These are phyloP conservation scores for Xylota segnis DNA, from an alignment of 2,888 invertebrate species.

Conservation along the genomic window DNA sequence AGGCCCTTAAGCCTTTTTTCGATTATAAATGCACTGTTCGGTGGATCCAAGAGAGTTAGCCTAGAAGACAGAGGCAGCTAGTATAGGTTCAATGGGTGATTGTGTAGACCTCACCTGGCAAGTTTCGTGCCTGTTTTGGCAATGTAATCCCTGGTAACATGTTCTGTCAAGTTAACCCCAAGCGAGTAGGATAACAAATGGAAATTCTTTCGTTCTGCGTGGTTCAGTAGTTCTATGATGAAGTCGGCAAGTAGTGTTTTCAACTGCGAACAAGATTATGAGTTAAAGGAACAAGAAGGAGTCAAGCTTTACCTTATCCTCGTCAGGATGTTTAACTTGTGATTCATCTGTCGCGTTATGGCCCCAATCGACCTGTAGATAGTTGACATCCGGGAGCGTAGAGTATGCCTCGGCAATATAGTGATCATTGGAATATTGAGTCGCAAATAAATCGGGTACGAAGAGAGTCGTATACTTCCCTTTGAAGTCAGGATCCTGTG, in stretches of 20 bases:
- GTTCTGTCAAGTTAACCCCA: neutral
- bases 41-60: neutral
- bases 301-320: neutral
- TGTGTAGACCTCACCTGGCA: neutral
- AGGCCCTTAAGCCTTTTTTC: neutral
- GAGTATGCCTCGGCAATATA: neutral
- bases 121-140: neutral
- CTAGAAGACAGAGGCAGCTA: neutral
- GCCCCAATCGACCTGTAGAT: neutral
- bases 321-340: neutral
- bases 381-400: neutral
- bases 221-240: neutral
- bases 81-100: neutral
- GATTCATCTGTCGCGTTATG: neutral
- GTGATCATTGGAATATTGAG: neutral
- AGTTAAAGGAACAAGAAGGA: neutral
- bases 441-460: neutral
- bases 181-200: neutral
- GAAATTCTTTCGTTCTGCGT: neutral
- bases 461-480: neutral
- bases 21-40: neutral
- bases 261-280: neutral
- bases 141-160: neutral
- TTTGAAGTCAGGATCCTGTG: neutral
- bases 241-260: neutral